These are phyloP conservation scores for Melanophora roralis DNA, from an alignment of 2,888 invertebrate genomes.

Conservation along the genomic window DNA sequence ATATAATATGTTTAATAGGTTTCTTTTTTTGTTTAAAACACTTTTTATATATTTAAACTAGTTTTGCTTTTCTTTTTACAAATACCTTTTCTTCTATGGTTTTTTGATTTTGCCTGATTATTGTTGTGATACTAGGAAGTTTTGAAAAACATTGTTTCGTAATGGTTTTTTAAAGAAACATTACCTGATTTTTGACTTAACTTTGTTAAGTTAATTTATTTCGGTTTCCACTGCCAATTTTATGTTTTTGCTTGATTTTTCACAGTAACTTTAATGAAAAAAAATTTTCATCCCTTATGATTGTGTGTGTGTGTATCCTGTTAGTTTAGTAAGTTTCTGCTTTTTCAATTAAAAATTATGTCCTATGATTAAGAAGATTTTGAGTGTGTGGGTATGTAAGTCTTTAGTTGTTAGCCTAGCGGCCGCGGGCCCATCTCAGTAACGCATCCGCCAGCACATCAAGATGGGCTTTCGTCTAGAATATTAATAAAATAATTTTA, in stretches of 20 bases:
- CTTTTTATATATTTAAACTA: slow-evolving; percentile 60
- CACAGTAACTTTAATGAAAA: slow-evolving; percentile 34
- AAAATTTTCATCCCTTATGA: slow-evolving; percentile 19
- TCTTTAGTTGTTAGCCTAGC: slow-evolving; percentile 79
- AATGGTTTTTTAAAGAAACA: slow-evolving; percentile 12
- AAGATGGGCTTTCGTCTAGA: slow-evolving; percentile 95
- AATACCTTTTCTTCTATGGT: slow-evolving; percentile 44
- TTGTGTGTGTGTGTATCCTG: slow-evolving; percentile 50
- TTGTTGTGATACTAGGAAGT: slow-evolving; percentile 42
- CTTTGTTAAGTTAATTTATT: no score
- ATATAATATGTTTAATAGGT: slow-evolving; percentile 65
- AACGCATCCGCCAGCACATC: slow-evolving; percentile 96
- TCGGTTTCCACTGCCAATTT: not conserved
- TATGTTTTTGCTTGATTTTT: slow-evolving; percentile 26
- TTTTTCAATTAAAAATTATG: no score
- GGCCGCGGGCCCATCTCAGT: slow-evolving; percentile 95
- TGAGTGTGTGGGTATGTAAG: not conserved
- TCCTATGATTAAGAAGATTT: slow-evolving; percentile 24
- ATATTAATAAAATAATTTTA: slow-evolving; percentile 70
- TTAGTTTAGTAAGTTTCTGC: slow-evolving; percentile 29
- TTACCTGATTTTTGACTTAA: slow-evolving; percentile 26
- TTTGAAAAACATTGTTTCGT: slow-evolving; percentile 50
- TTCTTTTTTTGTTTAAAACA: slow-evolving; percentile 43
- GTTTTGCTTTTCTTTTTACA: slow-evolving; percentile 60
- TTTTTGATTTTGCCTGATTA: slow-evolving; percentile 53